Evolutionary conservation across 2,113 vertebrate genomes (phyloP), one percentile per base, ranked within the genome.

Genomic region (Limnothrissa miodon): DNA sequence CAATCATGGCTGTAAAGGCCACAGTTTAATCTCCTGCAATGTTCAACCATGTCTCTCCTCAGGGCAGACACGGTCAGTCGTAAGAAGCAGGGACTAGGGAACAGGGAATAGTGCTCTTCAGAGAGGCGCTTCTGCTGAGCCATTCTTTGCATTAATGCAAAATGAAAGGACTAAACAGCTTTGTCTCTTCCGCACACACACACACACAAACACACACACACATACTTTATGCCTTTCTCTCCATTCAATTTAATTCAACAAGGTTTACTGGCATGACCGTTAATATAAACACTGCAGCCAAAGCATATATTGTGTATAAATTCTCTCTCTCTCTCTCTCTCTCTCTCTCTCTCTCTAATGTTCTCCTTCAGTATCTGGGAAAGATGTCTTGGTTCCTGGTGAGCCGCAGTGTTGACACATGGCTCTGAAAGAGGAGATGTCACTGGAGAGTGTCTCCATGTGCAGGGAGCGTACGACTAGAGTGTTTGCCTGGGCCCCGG

Each of bases 401-500:
- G 66, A 1, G 66, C 10, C 17, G 3, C 25, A 33, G 25, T 74
- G 66, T 74, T 74, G 66, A 33, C 66, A 74, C 66, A 39, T 74
- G 29, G 29, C 66, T 36, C 66, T 74, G 66, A 74, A 74, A 74
- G 66, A 1, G 29, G 29, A 74, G 29, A 9, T 36, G 66, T 74
- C 66, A 74, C 66, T 39, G 25, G 29, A 74, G 66, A 74, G 66
- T 39, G 29, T 2, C 66, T 15, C 66, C 13, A 36, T 25, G 8
- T 66, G 6, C 7, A 25, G 59, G 5, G 25, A 66, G 25, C 25
- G 33, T 29, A 33, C 36, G 23, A 1, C 53, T 42, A 0, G 17
- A 44, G 82, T 44, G 10, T 2, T 39, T 48, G 78, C 17, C 85
- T 39, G 82, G 89, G 81, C 23, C 48, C 36, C 80, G 89, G 87